A percentile compares a stretch with the other conserved stretches of the same genome.
These are phyloP conservation scores for Bellardia pandia DNA, from an alignment of 2,888 invertebrate genomes.

Conservation along the genomic window DNA sequence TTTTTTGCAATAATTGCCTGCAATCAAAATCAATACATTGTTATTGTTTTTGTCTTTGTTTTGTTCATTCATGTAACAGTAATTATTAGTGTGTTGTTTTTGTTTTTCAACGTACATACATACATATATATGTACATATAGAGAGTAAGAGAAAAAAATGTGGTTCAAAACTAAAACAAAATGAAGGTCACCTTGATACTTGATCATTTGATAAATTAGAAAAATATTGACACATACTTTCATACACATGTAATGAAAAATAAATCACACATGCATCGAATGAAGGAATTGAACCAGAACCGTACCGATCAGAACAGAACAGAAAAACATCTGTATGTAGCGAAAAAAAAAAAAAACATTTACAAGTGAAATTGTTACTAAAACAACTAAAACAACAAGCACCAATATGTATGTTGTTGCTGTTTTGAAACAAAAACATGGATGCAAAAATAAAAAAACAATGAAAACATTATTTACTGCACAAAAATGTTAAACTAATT, in stretches of 20 bases:
- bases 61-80: slow-evolving; percentile 10
- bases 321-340: slow-evolving; percentile 30
- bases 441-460: background rate
- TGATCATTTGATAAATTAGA: slow-evolving; percentile 62
- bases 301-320: too few relatives aligned
- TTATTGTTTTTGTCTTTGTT: background rate
- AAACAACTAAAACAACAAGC: background rate
- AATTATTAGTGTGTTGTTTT: slow-evolving; percentile 9
- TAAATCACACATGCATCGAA: slow-evolving; percentile 16
- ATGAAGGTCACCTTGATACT: slow-evolving; percentile 71
- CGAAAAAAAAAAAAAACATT: background rate
- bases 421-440: background rate
- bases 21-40: slow-evolving; percentile 50
- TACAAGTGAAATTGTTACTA: slow-evolving; percentile 18
- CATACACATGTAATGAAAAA: background rate
- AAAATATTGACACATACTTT: slow-evolving; percentile 31
- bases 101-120: background rate
- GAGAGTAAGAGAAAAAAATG: slow-evolving; percentile 44
- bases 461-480: background rate
- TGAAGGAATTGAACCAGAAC: slow-evolving; percentile 4
- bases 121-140: background rate
- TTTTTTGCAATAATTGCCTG: slow-evolving; percentile 39
- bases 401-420: slow-evolving; percentile 23
- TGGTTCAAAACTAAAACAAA: slow-evolving; percentile 40
- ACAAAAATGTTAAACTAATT: background rate